Conservation (phyloP, 2,113 vertebrate genomes). For the Microtus ochrogaster region DNA sequence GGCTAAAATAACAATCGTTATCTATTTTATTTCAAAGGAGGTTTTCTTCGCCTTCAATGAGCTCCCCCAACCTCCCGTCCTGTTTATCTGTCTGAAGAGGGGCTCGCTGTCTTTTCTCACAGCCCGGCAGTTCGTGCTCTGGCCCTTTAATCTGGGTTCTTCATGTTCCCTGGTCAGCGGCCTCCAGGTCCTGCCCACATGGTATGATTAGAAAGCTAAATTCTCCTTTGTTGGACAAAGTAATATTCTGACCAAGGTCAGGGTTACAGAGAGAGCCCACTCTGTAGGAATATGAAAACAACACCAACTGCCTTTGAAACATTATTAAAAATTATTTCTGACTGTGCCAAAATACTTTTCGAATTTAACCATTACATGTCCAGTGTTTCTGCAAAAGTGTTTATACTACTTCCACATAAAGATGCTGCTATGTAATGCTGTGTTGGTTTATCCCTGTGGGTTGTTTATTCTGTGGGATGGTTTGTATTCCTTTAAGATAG, state of each 20-base stretch:
- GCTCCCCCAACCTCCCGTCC: neutral
- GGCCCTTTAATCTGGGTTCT: conserved; percentile 22
- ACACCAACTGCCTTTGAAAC: conserved; percentile 20
- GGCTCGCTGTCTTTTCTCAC: conserved; percentile 6
- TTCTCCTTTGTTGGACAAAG: conserved; percentile 55
- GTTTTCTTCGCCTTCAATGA: conserved; percentile 19
- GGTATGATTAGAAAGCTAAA: conserved; percentile 25
- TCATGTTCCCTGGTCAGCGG: neutral
- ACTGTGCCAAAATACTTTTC: conserved; percentile 17
- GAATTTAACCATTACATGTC: conserved; percentile 46
- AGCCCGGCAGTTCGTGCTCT: neutral
- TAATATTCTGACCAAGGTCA: conserved; percentile 39
- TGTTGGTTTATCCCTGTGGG: neutral
- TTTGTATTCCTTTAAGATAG: conserved; percentile 47
- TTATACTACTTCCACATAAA: conserved; percentile 17
- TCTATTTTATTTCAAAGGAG: conserved; percentile 44
- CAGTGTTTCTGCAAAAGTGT: neutral
- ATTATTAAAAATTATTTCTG: conserved; percentile 46
- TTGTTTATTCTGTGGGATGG: neutral
- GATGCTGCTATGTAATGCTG: conserved; percentile 7
- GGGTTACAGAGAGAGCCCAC: conserved; percentile 46
- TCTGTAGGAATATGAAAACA: conserved; percentile 14
- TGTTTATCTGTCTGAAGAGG: conserved; percentile 30
- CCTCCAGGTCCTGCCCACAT: neutral
- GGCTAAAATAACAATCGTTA: conserved; percentile 46